Evolutionary conservation across 1,140 invertebrate genomes (phyloP), one percentile per base, ranked within the genome.

Genomic region (Leptinotarsa texana): DNA sequence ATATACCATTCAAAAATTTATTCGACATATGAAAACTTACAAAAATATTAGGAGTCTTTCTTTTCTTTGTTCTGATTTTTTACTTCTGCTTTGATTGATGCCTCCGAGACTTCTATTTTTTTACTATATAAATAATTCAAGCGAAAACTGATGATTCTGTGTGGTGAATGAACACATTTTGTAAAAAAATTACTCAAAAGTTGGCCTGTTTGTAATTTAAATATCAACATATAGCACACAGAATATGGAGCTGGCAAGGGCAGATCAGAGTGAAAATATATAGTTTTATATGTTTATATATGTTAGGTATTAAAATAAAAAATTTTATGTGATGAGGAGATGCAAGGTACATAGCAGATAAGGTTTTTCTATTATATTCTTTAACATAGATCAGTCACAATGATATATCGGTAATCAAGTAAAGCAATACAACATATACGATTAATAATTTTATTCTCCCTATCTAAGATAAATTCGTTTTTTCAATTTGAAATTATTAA

Each of bases 381-480:
- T 74, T 78, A 85, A 85, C 84, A 82, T 82, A 83, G 82, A 84
- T 84, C 83, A 84, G 83, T 85, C 84, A 84, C 82, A 83, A 83
- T 85, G 83, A 85, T 85, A 83, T 83, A 74, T 80, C 77, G 69
- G 81, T 79, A 78, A 78, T 80, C 80, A 81, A 83, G 81, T 82
- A 85, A 85, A 85, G 84, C 84, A 85, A 85, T 83, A 85, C 84
- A 85, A 85, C 84, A 85, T 85, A 82, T 80, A 77, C 72, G 74
- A 79, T 75, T 82, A 80, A 82, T 80, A 81, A 79, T 84, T 82
- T 80, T 80, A 80, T 83, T 83, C 77, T 79, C 75, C 84, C 83
- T 85, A 85, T 83, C 84, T 85, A 85, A 82, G 81, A 84, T 85
- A 85, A 85, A 85, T 85, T 85, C 84, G 84, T 83, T 85, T 80